A percentile compares a stretch with the other conserved stretches of the same genome.
phyloP scores from a whole-genome alignment of 2,113 vertebrate species.

The Eublepharis macularius region DNA sequence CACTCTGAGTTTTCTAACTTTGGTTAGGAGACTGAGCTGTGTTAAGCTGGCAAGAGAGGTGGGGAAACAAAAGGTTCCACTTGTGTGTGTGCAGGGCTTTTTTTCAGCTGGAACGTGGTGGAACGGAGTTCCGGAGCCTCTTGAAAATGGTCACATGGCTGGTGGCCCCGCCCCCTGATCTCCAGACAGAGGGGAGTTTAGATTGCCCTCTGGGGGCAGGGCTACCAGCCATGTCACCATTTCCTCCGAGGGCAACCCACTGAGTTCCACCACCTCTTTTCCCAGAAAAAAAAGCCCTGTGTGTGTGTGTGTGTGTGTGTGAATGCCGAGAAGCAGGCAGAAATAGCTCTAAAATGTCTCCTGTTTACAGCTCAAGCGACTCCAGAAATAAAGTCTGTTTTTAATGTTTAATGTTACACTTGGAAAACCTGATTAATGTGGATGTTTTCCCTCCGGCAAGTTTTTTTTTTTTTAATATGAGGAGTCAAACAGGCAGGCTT shows the following conservation, averaged over 20 bases:
- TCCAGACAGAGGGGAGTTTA: too few relatives aligned
- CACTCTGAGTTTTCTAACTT: neutral
- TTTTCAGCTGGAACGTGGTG: too few relatives aligned
- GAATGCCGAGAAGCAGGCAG: neutral
- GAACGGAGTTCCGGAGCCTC: too few relatives aligned
- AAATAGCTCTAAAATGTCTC: neutral
- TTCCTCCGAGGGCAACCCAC: too few relatives aligned
- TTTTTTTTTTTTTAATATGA: neutral
- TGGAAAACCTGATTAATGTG: neutral
- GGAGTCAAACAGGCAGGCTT: conserved; percentile 21
- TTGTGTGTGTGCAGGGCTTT: neutral
- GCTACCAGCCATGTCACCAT: too few relatives aligned
- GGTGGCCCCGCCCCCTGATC: too few relatives aligned
- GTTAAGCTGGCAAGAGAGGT: neutral
- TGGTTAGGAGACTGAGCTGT: too few relatives aligned
- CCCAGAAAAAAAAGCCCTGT: too few relatives aligned
- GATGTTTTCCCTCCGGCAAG: conserved; percentile 17
- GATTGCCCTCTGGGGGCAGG: too few relatives aligned
- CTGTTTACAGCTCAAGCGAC: neutral
- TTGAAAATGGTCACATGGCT: too few relatives aligned
- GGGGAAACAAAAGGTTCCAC: neutral
- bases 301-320: neutral
- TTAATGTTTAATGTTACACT: conserved; percentile 7
- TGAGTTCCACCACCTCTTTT: too few relatives aligned
- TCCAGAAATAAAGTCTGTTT: neutral